A percentile compares a stretch with the other conserved stretches of the same genome.
Evolutionary conservation across 2,797 vertebrate genomes (phyloP).

Genomic region (Leuciscus waleckii): DNA sequence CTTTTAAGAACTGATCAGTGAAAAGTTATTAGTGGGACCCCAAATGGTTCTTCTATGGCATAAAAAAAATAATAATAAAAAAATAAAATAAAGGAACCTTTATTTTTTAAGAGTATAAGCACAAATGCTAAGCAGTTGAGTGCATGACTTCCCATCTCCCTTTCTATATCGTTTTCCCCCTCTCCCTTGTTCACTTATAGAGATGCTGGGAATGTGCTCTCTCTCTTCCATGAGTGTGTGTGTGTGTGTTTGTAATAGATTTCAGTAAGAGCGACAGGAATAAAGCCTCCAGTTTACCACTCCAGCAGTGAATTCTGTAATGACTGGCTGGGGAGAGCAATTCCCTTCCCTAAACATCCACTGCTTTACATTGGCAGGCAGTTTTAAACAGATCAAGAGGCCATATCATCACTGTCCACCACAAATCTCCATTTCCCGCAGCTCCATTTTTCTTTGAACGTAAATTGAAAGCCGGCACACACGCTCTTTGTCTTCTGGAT

Average conservation of each 20-base stretch:
- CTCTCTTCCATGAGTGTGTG: neutral
- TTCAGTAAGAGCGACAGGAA: constrained; percentile 30
- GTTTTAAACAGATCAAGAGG: constrained; percentile 38
- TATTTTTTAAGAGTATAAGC: neutral
- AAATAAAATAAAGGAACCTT: neutral
- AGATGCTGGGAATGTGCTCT: neutral
- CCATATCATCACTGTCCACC: constrained; percentile 44
- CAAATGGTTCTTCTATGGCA: neutral
- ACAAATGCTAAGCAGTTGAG: neutral
- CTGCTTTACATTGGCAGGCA: constrained; percentile 43
- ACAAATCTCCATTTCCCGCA: constrained; percentile 33
- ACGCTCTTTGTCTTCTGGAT: constrained; percentile 31
- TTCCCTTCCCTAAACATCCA: constrained; percentile 23
- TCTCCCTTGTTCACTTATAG: neutral
- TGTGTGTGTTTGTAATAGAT: constrained; percentile 18
- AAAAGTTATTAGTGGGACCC: neutral
- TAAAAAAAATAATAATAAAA: too few relatives aligned
- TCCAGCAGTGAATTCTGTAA: constrained; percentile 40
- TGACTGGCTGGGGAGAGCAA: constrained; percentile 25
- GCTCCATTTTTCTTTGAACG: constrained; percentile 15
- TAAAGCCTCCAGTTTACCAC: constrained; percentile 33
- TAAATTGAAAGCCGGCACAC: constrained; percentile 35
- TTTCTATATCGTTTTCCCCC: neutral
- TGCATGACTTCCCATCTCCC: neutral
- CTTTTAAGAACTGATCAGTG: too few relatives aligned